Evolutionary conservation across 2,888 invertebrate genomes (phyloP).

Genomic region (Vanessa cardui): DNA sequence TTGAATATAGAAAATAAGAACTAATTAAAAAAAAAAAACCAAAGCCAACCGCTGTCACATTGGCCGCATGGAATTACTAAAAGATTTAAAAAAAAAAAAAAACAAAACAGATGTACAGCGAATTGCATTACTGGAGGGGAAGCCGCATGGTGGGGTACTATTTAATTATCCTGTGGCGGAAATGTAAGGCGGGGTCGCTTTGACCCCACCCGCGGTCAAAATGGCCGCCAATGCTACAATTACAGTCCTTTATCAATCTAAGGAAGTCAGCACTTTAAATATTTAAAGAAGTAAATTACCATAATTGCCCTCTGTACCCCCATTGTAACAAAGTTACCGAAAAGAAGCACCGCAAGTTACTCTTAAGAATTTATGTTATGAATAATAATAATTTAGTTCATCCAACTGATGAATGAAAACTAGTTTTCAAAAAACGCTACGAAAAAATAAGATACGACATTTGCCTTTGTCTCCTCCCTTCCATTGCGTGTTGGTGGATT

Average conservation of each 20-base stretch:
- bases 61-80: constrained; percentile 38
- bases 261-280: constrained; percentile 61
- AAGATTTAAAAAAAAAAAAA: constrained; percentile 24
- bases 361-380: neutral
- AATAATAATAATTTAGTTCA: neutral
- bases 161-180: constrained; percentile 79
- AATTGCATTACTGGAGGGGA: constrained; percentile 69
- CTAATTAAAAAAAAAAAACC: constrained; percentile 4
- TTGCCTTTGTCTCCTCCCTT: no score
- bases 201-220: constrained; percentile 81
- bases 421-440: no score
- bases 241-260: constrained; percentile 64
- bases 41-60: constrained; percentile 4
- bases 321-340: constrained; percentile 35
- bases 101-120: constrained; percentile 53
- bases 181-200: constrained; percentile 77
- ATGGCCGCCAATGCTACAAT: constrained; percentile 77
- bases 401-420: no score
- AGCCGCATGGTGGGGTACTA: constrained; percentile 73
- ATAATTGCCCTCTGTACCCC: constrained; percentile 46
- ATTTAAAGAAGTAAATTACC: constrained; percentile 50
- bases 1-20: neutral
- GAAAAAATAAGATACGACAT: no score
- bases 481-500: no score
- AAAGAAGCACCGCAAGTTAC: constrained; percentile 2